A percentile compares a stretch with the other conserved stretches of the same genome.
Evolutionary conservation across 1,140 invertebrate genomes (phyloP).

Genomic region (Ceratitis capitata): DNA sequence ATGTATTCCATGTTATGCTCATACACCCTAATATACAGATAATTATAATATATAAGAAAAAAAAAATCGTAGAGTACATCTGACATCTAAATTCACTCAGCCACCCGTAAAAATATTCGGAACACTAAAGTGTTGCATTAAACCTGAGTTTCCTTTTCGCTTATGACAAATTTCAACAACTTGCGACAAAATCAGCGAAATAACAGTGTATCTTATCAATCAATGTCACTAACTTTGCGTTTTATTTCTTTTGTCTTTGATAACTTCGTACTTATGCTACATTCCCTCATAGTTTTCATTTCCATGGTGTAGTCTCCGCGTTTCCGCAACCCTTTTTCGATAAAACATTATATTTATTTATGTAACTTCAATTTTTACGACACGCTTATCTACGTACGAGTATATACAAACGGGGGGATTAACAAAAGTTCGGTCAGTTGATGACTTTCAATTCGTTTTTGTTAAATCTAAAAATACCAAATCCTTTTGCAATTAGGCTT

Average conservation of each 20-base stretch:
- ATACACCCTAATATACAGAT: not conserved
- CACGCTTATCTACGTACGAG: too few species aligned
- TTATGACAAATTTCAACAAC: not conserved
- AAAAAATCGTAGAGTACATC: not conserved
- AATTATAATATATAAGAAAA: not conserved
- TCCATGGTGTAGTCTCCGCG: not conserved
- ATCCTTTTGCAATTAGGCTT: too few species aligned
- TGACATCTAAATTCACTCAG: not conserved
- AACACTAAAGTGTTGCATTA: not conserved
- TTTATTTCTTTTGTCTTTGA: not conserved
- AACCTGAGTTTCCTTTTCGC: not conserved
- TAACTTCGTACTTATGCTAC: not conserved
- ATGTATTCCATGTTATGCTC: not conserved
- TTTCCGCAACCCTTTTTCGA: not conserved
- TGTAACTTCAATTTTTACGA: too few species aligned
- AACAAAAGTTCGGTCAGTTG: too few species aligned
- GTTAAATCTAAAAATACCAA: too few species aligned
- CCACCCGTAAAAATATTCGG: not conserved
- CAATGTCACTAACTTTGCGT: conserved; percentile 37
- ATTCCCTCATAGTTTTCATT: not conserved
- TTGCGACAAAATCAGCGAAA: not conserved
- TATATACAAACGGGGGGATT: too few species aligned
- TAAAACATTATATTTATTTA: too few species aligned
- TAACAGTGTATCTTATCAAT: conserved; percentile 41
- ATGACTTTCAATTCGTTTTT: too few species aligned